Percentiles rank a stretch among this genome's conserved stretches.
These are phyloP conservation scores for Patella depressa DNA, from an alignment of 2,888 invertebrate species.

Conservation along the genomic window DNA sequence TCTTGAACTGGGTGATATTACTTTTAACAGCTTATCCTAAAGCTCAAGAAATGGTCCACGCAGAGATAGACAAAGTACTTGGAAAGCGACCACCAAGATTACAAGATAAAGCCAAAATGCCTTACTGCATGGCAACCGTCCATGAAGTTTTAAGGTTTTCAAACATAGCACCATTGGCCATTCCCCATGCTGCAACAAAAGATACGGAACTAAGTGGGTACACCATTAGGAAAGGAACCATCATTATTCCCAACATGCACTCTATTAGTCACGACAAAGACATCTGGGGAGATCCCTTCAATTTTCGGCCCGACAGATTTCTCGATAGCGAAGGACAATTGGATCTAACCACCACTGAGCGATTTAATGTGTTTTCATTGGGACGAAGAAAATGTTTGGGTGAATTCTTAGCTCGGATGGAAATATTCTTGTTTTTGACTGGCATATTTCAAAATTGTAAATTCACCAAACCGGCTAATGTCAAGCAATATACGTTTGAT, in stretches of 20 bases:
- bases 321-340: slow-evolving; percentile 24
- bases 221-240: slow-evolving; percentile 36
- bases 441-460: slow-evolving; percentile 43
- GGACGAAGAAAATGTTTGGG: slow-evolving; percentile 54
- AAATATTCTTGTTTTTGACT: slow-evolving; percentile 48
- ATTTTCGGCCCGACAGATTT: slow-evolving; percentile 33
- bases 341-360: slow-evolving; percentile 25
- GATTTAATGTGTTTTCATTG: slow-evolving; percentile 41
- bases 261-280: slow-evolving; percentile 28
- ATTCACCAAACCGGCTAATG: slow-evolving; percentile 20
- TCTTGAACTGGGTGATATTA: slow-evolving; percentile 43
- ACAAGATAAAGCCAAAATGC: slow-evolving; percentile 34
- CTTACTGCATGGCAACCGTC: slow-evolving; percentile 45
- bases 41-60: slow-evolving; percentile 41
- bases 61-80: slow-evolving; percentile 46
- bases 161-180: slow-evolving; percentile 38
- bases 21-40: slow-evolving; percentile 42
- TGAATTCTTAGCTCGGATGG: slow-evolving; percentile 49
- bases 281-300: slow-evolving; percentile 35
- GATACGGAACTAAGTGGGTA: slow-evolving; percentile 34
- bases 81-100: slow-evolving; percentile 35
- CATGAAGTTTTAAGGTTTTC: slow-evolving; percentile 43
- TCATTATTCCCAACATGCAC: slow-evolving; percentile 29
- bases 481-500: slow-evolving; percentile 10
- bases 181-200: slow-evolving; percentile 45